Percentiles rank a stretch among this genome's conserved stretches.
Evolutionary conservation across 2,797 vertebrate genomes (phyloP).

Genomic region (Orientallactaga sibirica): DNA sequence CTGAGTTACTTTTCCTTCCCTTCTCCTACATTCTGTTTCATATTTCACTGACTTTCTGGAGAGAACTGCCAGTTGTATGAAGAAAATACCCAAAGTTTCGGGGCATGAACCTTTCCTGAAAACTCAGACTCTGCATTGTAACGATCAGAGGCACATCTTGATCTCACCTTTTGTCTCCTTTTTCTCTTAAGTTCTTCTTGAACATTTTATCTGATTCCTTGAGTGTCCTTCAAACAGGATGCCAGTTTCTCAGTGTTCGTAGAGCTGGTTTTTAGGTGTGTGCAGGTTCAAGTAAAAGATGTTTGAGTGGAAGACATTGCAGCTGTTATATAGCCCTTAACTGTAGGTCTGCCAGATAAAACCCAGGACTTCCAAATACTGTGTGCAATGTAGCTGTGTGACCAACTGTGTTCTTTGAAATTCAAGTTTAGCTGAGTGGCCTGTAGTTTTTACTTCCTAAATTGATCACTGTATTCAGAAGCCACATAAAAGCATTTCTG

Average conservation of each 20-base stretch:
- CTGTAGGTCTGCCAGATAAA: neutral
- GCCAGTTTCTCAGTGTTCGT: neutral
- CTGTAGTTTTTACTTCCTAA: neutral
- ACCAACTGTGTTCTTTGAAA: neutral
- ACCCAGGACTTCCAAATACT: neutral
- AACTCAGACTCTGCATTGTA: neutral
- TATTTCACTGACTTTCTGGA: neutral
- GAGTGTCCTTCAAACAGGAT: neutral
- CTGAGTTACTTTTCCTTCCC: neutral
- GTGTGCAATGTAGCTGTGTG: neutral
- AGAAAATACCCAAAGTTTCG: neutral
- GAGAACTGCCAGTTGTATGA: neutral
- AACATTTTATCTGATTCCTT: neutral
- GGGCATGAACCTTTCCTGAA: neutral
- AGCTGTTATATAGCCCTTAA: too few relatives aligned
- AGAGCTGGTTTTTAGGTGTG: neutral
- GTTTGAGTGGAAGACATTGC: neutral
- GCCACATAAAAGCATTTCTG: neutral
- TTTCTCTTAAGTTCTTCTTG: neutral
- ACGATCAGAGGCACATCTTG: neutral
- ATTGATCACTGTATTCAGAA: neutral
- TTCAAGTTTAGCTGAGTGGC: neutral
- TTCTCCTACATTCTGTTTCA: neutral
- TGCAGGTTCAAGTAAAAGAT: neutral
- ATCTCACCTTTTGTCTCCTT: neutral